Percentiles rank a stretch among this genome's conserved stretches.
Conservation (phyloP, 35 echinoderm and acorn worm species). For the Heliocidaris erythrogramma region DNA sequence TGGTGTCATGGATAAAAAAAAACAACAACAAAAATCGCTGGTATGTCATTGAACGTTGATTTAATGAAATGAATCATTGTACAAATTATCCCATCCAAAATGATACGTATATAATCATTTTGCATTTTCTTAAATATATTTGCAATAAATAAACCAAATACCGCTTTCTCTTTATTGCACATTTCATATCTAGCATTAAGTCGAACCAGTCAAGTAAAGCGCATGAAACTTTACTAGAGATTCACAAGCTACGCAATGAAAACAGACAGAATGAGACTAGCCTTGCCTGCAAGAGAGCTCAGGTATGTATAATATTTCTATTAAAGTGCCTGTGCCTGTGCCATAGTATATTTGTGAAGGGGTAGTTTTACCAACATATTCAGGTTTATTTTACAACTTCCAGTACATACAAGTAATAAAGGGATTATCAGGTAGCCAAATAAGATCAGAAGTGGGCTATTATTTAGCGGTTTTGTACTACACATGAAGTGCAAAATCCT, state of each 20-base stretch:
- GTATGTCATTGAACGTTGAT: too few species aligned
- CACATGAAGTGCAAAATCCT: too few species aligned
- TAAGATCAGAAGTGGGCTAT: not conserved
- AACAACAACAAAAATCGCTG: too few species aligned
- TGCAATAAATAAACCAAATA: too few species aligned
- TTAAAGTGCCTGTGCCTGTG: not conserved
- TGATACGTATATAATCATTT: too few species aligned
- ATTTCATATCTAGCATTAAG: slow-evolving; percentile 33
- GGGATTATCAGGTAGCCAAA: too few species aligned
- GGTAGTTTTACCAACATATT: not conserved
- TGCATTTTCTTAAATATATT: too few species aligned
- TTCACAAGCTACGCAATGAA: slow-evolving; percentile 53
- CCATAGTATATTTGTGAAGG: not conserved
- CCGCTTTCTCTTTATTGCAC: too few species aligned
- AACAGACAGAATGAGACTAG: slow-evolving; percentile 44
- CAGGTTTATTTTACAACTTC: not conserved
- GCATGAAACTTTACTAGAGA: slow-evolving; percentile 48
- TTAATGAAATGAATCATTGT: too few species aligned
- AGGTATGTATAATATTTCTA: slow-evolving; percentile 30
- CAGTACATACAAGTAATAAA: too few species aligned
- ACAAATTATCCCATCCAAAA: too few species aligned
- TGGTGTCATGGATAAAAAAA: too few species aligned
- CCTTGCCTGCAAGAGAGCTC: slow-evolving; percentile 51
- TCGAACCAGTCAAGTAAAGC: slow-evolving; percentile 48
- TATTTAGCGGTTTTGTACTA: not conserved